phyloP scores from a whole-genome alignment of 2,888 invertebrate genomes.

The Xestia c-nigrum region DNA sequence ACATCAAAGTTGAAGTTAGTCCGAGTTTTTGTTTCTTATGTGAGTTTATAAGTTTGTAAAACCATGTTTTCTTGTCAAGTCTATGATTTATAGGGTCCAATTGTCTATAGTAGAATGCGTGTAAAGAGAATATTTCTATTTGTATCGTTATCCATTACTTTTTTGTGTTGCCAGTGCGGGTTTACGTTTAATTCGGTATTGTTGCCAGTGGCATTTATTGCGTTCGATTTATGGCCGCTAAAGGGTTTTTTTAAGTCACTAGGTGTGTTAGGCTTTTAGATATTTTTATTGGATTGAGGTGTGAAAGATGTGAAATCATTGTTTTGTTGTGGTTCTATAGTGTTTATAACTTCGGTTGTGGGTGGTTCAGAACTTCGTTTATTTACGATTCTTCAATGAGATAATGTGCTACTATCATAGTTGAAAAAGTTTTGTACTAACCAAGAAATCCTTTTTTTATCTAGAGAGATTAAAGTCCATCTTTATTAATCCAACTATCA shows the following conservation, averaged over 20 bases:
- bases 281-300: slow-evolving; percentile 66
- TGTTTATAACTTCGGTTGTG: neutral
- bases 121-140: slow-evolving; percentile 88
- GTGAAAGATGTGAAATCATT: slow-evolving; percentile 35
- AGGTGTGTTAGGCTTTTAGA: slow-evolving; percentile 66
- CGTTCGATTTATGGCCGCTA: slow-evolving; percentile 79
- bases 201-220: slow-evolving; percentile 84
- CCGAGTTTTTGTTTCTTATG: slow-evolving; percentile 33
- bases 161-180: slow-evolving; percentile 84
- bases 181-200: slow-evolving; percentile 88
- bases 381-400: neutral
- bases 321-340: slow-evolving; percentile 4
- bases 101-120: slow-evolving; percentile 88
- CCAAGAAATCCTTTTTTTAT: neutral
- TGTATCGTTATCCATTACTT: slow-evolving; percentile 79
- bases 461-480: neutral
- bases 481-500: neutral
- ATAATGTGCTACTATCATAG: neutral
- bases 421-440: neutral
- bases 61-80: slow-evolving; percentile 87
- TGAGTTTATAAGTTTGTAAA: slow-evolving; percentile 68
- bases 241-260: slow-evolving; percentile 71
- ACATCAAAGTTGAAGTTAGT: slow-evolving; percentile 65
- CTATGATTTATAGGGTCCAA: slow-evolving; percentile 88
- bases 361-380: neutral